Conservation (phyloP, 2,797 vertebrate genomes). For the Myotis pilosus region DNA sequence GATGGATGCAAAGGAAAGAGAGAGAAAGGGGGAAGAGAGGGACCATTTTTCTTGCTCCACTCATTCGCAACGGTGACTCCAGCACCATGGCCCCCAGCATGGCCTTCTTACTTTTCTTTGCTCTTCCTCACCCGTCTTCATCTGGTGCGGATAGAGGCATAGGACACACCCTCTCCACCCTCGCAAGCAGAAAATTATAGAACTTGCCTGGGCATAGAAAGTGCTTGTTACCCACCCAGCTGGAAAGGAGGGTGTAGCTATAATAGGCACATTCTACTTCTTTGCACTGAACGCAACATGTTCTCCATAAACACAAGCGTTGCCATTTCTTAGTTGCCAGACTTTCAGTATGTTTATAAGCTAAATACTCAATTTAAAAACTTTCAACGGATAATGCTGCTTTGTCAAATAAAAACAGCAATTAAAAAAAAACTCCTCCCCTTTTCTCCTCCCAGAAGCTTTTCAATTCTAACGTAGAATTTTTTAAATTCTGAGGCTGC, state of each 20-base stretch:
- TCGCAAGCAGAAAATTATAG: conserved; percentile 8
- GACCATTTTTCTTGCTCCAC: not conserved
- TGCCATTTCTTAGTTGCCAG: not conserved
- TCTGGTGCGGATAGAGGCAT: not conserved
- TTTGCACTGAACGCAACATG: not conserved
- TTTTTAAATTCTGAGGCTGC: not conserved
- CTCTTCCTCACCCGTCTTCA: not conserved
- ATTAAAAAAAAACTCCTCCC: not conserved
- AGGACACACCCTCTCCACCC: conserved; percentile 8
- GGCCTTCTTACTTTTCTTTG: not conserved
- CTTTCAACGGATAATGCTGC: not conserved
- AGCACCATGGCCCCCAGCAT: not conserved
- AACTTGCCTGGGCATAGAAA: conserved; percentile 47
- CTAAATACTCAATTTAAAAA: not conserved
- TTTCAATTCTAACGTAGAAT: not conserved
- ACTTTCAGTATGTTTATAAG: not conserved
- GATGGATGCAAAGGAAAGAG: not conserved
- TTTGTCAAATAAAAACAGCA: not conserved
- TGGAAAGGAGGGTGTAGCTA: not conserved
- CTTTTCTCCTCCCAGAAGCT: not conserved
- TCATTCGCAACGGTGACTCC: not conserved
- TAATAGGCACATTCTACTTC: conserved; percentile 15
- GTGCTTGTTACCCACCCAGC: not conserved
- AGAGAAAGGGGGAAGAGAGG: rapidly evolving
- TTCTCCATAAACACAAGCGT: not conserved